phyloP scores from a whole-genome alignment of 2,113 vertebrate species.

The Limanda limanda region DNA sequence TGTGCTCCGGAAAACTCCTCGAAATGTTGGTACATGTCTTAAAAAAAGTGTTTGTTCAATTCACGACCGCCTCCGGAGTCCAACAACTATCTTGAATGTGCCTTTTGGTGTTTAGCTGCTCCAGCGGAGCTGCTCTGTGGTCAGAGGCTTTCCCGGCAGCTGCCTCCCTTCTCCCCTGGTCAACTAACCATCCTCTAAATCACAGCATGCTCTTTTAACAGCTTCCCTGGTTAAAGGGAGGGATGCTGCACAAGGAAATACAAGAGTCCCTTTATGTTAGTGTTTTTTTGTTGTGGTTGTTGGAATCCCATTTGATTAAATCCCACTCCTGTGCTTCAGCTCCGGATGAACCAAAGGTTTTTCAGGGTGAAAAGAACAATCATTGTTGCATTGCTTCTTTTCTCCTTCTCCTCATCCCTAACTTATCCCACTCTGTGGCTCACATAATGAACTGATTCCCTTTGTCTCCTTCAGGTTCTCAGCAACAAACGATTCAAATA shows the following conservation, averaged over 20 bases:
- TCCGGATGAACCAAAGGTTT: not conserved
- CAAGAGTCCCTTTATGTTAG: not conserved
- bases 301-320: not conserved
- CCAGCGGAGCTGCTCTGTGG: conserved; percentile 26
- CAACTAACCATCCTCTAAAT: conserved; percentile 23
- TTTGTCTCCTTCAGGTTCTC: conserved; percentile 1
- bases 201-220: not conserved
- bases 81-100: not conserved
- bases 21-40: no score
- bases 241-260: not conserved
- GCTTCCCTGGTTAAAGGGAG: not conserved
- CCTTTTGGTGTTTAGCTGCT: conserved; percentile 25
- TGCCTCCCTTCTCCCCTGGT: conserved; percentile 11
- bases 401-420: not conserved
- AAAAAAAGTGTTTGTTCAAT: no score
- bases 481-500: conserved; percentile 5
- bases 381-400: no score
- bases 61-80: not conserved
- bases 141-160: conserved; percentile 24
- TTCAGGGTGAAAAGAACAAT: no score
- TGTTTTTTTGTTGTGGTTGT: not conserved
- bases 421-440: not conserved
- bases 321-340: not conserved
- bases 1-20: no score
- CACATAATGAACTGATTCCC: not conserved